Conservation (phyloP, 2,888 invertebrate genomes). For the Drosophila heteroneura region DNA sequence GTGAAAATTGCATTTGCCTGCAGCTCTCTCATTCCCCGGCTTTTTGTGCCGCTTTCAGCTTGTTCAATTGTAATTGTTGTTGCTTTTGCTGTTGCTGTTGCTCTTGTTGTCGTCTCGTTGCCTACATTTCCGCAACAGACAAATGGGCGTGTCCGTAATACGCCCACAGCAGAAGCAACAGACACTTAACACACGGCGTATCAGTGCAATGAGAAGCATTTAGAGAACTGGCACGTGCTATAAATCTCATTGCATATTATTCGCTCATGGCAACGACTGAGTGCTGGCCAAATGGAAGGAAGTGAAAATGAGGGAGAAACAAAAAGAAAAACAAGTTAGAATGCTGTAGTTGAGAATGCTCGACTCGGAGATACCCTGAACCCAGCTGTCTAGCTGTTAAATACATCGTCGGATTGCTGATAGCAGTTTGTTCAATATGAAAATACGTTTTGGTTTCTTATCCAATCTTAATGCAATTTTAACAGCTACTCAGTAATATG, state of each 20-base stretch:
- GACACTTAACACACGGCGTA: slow-evolving; percentile 21
- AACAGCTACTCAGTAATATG: too few relatives aligned
- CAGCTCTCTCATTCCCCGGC: slow-evolving; percentile 19
- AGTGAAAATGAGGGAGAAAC: background rate
- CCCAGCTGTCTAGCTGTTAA: background rate
- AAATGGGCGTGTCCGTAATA: slow-evolving; percentile 54
- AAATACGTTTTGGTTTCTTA: background rate
- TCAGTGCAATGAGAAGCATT: slow-evolving; percentile 14
- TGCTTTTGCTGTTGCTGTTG: slow-evolving; percentile 2
- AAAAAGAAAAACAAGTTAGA: background rate
- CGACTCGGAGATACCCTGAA: background rate
- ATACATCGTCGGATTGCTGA: background rate
- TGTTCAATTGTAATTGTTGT: slow-evolving; percentile 25
- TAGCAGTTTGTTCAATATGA: background rate
- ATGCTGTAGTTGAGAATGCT: background rate
- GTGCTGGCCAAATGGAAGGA: background rate
- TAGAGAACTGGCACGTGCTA: slow-evolving; percentile 31
- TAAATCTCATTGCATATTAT: slow-evolving; percentile 1
- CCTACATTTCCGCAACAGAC: slow-evolving; percentile 75
- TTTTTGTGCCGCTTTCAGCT: slow-evolving; percentile 5
- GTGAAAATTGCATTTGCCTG: slow-evolving; percentile 60
- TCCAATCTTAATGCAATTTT: background rate
- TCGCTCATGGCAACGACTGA: background rate
- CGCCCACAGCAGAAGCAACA: slow-evolving; percentile 25
- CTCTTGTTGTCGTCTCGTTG: slow-evolving; percentile 43